Conservation (phyloP, 2,113 vertebrate genomes). For the Mionectes macconnelli region DNA sequence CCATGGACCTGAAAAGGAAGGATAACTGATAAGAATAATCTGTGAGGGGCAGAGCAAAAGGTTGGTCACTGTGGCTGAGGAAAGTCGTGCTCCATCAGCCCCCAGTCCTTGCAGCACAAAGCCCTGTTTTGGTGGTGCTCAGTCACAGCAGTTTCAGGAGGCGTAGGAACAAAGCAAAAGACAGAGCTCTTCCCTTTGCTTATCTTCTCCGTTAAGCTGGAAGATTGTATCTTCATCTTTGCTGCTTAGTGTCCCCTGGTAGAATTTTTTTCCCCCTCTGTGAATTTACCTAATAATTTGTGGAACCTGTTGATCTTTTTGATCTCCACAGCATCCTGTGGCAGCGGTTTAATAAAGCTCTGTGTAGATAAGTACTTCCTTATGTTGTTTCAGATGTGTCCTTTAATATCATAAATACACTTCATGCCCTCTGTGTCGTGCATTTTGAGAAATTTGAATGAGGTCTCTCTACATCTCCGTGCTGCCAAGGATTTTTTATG, state of each 20-base stretch:
- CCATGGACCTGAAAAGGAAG: background rate
- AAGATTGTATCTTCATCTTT: background rate
- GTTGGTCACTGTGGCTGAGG: background rate
- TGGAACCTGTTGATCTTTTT: conserved; percentile 21
- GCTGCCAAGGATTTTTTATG: background rate
- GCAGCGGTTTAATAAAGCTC: background rate
- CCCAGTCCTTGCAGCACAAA: background rate
- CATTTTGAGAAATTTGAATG: background rate
- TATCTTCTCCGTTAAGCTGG: background rate
- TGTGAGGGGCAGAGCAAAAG: background rate
- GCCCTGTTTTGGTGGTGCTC: background rate
- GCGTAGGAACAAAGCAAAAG: background rate
- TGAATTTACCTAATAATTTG: conserved; percentile 15
- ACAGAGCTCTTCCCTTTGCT: background rate
- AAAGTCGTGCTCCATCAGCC: background rate
- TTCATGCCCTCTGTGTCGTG: background rate
- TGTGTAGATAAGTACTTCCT: conserved; percentile 29
- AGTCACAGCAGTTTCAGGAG: background rate
- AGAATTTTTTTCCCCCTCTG: background rate
- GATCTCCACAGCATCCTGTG: background rate
- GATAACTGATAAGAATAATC: background rate
- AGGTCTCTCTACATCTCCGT: background rate
- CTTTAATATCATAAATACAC: background rate
- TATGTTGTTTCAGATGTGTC: background rate
- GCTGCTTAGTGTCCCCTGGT: background rate